Evolutionary conservation across 2,888 invertebrate species (phyloP).

Genomic region (Drosophila austrosaltans): DNA sequence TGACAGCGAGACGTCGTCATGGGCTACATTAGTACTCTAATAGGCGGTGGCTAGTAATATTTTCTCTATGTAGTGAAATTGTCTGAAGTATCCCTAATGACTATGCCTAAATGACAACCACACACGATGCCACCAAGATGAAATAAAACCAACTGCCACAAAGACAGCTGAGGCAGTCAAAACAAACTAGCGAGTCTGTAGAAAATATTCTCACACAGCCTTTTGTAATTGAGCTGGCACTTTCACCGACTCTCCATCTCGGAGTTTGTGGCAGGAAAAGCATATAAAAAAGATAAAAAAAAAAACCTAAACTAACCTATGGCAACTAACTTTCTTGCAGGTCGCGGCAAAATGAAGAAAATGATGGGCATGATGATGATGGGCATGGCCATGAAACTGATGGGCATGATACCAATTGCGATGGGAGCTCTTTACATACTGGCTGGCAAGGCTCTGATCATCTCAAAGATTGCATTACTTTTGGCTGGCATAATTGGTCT

Average conservation of each 20-base stretch:
- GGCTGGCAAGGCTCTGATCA: conserved; percentile 94
- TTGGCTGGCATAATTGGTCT: conserved; percentile 91
- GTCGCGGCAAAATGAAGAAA: conserved; percentile 93
- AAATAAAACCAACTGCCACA: background rate
- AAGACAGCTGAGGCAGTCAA: background rate
- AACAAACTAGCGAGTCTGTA: conserved; percentile 12
- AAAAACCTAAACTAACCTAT: conserved; percentile 2
- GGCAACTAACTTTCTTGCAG: conserved; percentile 83
- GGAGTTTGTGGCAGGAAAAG: conserved; percentile 37
- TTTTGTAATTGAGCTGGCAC: conserved; percentile 47
- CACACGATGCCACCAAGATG: conserved; percentile 47
- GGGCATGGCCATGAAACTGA: conserved; percentile 93
- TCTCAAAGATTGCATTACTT: conserved; percentile 90
- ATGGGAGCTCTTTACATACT: conserved; percentile 91
- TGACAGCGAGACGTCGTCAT: conserved; percentile 18
- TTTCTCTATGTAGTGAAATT: conserved; percentile 58
- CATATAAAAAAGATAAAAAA: conserved; percentile 1
- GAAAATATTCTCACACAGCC: conserved; percentile 61
- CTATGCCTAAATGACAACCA: conserved; percentile 63
- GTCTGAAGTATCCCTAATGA: conserved; percentile 58
- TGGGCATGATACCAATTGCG: conserved; percentile 90
- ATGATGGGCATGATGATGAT: conserved; percentile 97
- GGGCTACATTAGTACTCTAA: conserved; percentile 26
- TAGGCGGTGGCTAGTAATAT: conserved; percentile 11
- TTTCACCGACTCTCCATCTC: conserved; percentile 51